Evolutionary conservation across 2,113 vertebrate genomes (phyloP).

Genomic region (Loxodonta africana): DNA sequence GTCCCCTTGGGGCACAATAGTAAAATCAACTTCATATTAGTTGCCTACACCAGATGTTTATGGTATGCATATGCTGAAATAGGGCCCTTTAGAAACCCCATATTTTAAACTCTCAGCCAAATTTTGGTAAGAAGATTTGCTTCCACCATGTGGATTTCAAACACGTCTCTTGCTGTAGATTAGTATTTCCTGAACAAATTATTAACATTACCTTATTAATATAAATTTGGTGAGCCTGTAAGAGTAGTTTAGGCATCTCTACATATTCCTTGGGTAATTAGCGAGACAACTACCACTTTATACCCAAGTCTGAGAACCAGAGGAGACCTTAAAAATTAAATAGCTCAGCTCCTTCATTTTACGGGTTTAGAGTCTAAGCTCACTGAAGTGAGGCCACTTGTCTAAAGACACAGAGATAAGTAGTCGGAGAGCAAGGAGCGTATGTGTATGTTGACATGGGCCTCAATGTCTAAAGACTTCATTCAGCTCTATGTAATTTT

Average conservation of each 20-base stretch:
- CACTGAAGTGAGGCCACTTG: background rate
- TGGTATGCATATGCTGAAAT: background rate
- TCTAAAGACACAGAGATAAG: background rate
- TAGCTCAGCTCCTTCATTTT: background rate
- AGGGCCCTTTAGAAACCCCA: background rate
- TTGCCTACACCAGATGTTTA: background rate
- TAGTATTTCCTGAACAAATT: background rate
- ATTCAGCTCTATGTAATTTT: background rate
- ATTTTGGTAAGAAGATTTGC: slow-evolving; percentile 35
- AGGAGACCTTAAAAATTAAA: slow-evolving; percentile 18
- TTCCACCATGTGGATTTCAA: slow-evolving; percentile 4
- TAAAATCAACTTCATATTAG: slow-evolving; percentile 14
- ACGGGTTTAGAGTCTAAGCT: background rate
- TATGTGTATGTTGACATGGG: background rate
- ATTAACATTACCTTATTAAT: background rate
- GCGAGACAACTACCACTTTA: background rate
- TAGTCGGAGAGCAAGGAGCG: background rate
- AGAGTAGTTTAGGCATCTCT: background rate
- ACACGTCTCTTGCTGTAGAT: background rate
- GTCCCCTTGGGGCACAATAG: background rate
- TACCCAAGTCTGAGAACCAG: background rate
- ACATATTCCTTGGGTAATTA: background rate
- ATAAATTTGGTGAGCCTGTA: background rate
- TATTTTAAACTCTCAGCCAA: background rate
- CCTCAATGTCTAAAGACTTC: background rate